Conservation (phyloP, 2,113 vertebrate species). For the Coracopsis vasa region DNA sequence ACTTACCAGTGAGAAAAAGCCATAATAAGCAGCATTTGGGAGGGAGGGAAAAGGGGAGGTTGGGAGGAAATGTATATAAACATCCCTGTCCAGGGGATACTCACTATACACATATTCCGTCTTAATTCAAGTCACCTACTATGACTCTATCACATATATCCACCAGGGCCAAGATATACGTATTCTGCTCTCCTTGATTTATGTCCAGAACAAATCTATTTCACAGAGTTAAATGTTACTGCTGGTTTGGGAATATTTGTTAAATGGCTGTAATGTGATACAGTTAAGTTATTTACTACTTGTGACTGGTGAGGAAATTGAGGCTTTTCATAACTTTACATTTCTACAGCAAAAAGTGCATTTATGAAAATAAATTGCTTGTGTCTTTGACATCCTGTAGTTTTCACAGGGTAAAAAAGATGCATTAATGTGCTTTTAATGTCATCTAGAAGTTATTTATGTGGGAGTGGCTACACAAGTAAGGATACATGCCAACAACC, state of each 20-base stretch:
- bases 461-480: not conserved
- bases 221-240: constrained; percentile 36
- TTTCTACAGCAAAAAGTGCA: not conserved
- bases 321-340: constrained; percentile 2
- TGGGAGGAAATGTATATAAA: constrained; percentile 1
- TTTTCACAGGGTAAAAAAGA: not conserved
- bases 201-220: constrained; percentile 48
- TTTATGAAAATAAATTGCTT: not conserved
- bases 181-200: constrained; percentile 1
- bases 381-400: not conserved
- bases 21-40: not conserved
- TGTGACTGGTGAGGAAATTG: constrained; percentile 38
- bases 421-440: not conserved
- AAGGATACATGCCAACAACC: not conserved
- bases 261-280: constrained; percentile 56
- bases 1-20: not conserved
- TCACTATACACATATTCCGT: not conserved
- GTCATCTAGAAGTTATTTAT: not conserved
- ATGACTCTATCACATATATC: not conserved
- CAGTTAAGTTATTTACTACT: constrained; percentile 56
- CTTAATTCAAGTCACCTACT: constrained; percentile 5
- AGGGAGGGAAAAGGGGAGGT: not conserved
- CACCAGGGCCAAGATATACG: not conserved
- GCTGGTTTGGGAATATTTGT: constrained; percentile 59
- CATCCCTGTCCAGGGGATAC: not conserved